Evolutionary conservation across 2,888 invertebrate species (phyloP), one percentile per base, ranked within the genome.

Genomic region (Drosophila prostipennis): DNA sequence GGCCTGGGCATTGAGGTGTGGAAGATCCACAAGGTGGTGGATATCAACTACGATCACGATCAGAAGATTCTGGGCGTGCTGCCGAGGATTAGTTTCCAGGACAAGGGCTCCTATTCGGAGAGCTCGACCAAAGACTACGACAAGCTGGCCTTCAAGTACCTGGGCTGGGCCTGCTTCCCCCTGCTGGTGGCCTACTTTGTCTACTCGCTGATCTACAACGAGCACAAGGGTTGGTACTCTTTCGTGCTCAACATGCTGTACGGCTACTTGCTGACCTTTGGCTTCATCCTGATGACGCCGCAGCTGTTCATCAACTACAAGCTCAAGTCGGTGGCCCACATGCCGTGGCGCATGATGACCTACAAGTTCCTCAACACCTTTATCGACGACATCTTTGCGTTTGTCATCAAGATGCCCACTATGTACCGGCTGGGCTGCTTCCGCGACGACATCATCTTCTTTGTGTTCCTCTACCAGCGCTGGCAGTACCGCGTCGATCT

Each of bases 241-340:
- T 99, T 98, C 93, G 94, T 98, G 39, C 94, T 99, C 34, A 96
- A 96, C 90, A 97, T 99, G 96, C 94, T 99, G 71, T 99, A 99
- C 92, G 99, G 99, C 58, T 99, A 98, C 92, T 93, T 99, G 64
- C 93, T 99, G 67, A 99, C 99, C 2, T 99, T 99, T 92, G 98
- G 99, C 71, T 99, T 99, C 91, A 99, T 99, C 64, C 98, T 99
- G 97, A 99, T 99, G 99, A 99, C 99, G n/a, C 99, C 99, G 6
- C 99, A 99, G 92, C 93, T 99, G 72, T 99, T 99, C 91, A 99
- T 99, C 84, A 99, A 99, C 93, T 99, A 99, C 93, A 99, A 99
- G 92, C 92, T 99, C 83, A 99, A 99, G 91, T 99, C 99, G 16
- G 99, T 99, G 2, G 99, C 99, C 10, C 99, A 99, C 93, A 94